Base-by-base conservation (phyloP, 2,113 vertebrate species). In the Crotophaga sulcirostris region DNA sequence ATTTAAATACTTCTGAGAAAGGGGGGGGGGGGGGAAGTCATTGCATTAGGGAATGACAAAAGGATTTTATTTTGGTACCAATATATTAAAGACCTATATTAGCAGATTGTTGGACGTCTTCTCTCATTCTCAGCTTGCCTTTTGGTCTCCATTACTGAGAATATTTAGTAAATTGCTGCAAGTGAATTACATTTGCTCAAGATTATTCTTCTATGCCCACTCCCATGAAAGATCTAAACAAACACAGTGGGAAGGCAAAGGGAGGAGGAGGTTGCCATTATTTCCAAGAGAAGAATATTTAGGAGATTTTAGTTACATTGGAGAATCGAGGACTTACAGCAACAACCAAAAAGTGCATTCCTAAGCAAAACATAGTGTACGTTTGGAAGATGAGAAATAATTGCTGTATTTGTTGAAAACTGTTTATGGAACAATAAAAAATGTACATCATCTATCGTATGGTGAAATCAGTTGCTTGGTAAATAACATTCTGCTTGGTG, bases 391-490 rank as follows among this genome's bases (percentile, higher is more conserved):
- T 0, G 20, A 95, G 75, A 96, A 91, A 81, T 81, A 87, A 63
- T 94, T 91, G 64, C 72, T 72, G 0, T 60, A 84, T 93, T 92
- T 94, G 56, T 94, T 89, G 91, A 89, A 94, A 96, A 60, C 62
- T 96, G 44, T 81, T 95, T 90, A 84, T 88, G 83, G 83, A 93
- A 64, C 60, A 87, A 63, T 38, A 76, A 68, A 70, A 74, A 84
- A 60, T 18, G 56, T 69, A 90, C 74, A 70, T 62, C 29, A 87
- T 94, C 45, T 75, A 89, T 84, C 59, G 13, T 76, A 64, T 34
- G 62, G 63, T 80, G 82, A 85, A 91, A 94, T 96, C 67, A 47
- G 84, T 74, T 94, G 79, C 56, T 93, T 97, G 91, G 87, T 97
- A 91, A 95, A 76, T 96, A 93, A 81, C 40, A 78, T 86, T 92